Evolutionary conservation across 2,797 vertebrate species (phyloP), one percentile per base, ranked within the genome.

Genomic region (Melanotaenia maccullochi): DNA sequence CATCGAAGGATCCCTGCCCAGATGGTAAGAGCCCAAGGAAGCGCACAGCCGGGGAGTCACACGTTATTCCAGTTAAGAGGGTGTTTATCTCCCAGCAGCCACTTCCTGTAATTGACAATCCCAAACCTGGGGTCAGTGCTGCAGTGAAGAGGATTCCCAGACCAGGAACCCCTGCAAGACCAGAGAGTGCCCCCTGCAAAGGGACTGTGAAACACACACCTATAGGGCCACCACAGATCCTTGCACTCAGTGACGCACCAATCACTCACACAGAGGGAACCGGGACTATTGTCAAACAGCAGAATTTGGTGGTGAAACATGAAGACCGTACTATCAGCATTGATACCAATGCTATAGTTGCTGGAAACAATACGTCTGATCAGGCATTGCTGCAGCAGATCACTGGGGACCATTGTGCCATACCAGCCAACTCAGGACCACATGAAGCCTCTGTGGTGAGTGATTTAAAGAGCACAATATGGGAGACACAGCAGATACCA

Each of bases 61-160:
- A 97, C 81, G 92, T 96, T 61, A 97, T 97, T 81, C 98, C 97
- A 63, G 91, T 97, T 64, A 99, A 99, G 92, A 97, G 98, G 83
- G 96, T 97, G 65, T 96, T 97, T 62, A 95, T 97, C 90, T 96
- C 96, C 77, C 96, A 97, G 89, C 95, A 96, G 85, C 92, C 96
- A 62, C 51, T 91, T 69, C 87, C 87, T 77, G 61, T 86, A 55
- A 8, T 83, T 33, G 96, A 96, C 88, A 85, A 91, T 93, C 91
- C 94, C 73, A 96, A 95, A 89, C 88, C 87, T 71, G 88, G 90
- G 75, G 71, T 87, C 67, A 85, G 89, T 71, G 82, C 91, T 77
- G 87, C 88, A 40, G 75, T 93, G 71, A 96, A 95, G 91, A 97
- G 94, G 81, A 92, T 95, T 83, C 94, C 93, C n/a, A 93, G 96